Base-by-base conservation (phyloP, 2,888 invertebrate species). In the Hofmannophila pseudospretella region DNA sequence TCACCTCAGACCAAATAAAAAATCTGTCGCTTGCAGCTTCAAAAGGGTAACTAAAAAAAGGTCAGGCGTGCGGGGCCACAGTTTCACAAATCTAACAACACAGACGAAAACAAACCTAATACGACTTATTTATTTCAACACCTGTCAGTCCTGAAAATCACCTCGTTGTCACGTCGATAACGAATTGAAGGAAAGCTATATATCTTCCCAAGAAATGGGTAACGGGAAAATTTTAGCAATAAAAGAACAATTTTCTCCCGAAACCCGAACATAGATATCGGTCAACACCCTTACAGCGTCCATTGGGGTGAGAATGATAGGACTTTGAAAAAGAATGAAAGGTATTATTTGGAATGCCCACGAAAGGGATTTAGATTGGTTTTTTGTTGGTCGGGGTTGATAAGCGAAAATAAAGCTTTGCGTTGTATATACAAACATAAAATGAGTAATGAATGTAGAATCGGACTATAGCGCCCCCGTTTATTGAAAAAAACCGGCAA, bases 201-300 rank as follows among this genome's bases (percentile, higher is more conserved):
- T 20, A 28, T 29, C 13, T 12, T 29, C 12, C 12, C 11, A 35
- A 35, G 28, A 28, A 16, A 12, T 28, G 20, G 16, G 35, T 28
- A 29, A 28, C 20, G 20, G 35, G 20, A 35, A 34, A 35, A 11
- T 29, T 20, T 20, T 20, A 13, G 20, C 35, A 35, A 35, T 35
- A 35, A 35, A 35, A 35, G 27, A 19, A 27, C 27, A 29, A 35
- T 29, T 30, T 29, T 10, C 16, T 34, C 10, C 19, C 8, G 20
- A 22, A 29, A 10, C 8, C 16, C 8, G 34, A 8, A 10, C 29
- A n/a, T n/a, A 19, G 12, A 28, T n/a, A 29, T 29, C 19, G 34
- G 10, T 20, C 11, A 29, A 19, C 19, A 31, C n/a, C 19, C 31
- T 19, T 31, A 16, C 11, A 9, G n/a, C 7, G 23, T 5, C 9